phyloP scores from a whole-genome alignment of 2,888 invertebrate species.

The Isoperla grammatica region DNA sequence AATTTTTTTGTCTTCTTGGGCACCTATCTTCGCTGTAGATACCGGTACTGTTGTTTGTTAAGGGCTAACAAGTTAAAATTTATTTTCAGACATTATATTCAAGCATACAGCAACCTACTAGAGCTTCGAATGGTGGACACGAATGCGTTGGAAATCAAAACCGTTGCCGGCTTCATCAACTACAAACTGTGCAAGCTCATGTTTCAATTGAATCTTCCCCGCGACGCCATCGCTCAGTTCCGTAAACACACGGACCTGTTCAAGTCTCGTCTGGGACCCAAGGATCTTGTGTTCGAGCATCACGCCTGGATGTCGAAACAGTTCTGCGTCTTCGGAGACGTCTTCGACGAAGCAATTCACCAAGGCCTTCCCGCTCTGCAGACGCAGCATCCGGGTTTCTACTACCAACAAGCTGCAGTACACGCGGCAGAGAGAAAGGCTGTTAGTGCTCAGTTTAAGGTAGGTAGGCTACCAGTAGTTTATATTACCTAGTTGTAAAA shows the following conservation, averaged over 20 bases:
- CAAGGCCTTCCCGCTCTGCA: constrained; percentile 88
- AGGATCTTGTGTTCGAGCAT: constrained; percentile 88
- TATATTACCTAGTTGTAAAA: no score
- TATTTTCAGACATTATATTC: constrained; percentile 64
- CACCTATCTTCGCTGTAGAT: no score
- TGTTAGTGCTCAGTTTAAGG: constrained; percentile 46
- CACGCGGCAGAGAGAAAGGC: constrained; percentile 72
- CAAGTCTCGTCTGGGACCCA: constrained; percentile 70
- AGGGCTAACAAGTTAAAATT: constrained; percentile 19
- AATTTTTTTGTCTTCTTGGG: no score
- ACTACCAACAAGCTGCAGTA: constrained; percentile 92
- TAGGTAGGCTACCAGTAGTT: no score
- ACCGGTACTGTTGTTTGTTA: no score
- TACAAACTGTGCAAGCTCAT: constrained; percentile 91
- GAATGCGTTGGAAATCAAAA: constrained; percentile 89
- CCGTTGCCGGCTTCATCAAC: constrained; percentile 90
- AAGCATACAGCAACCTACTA: constrained; percentile 84
- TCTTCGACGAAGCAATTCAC: constrained; percentile 93
- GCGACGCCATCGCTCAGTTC: constrained; percentile 94
- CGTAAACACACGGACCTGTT: constrained; percentile 88
- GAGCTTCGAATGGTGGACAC: constrained; percentile 86
- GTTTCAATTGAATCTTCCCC: constrained; percentile 81
- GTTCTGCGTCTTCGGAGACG: constrained; percentile 81
- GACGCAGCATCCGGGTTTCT: constrained; percentile 96
- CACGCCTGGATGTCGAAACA: constrained; percentile 93